A percentile compares a stretch with the other conserved stretches of the same genome.
Conservation (phyloP, 2,888 invertebrate species). For the Parelbella ahira region DNA sequence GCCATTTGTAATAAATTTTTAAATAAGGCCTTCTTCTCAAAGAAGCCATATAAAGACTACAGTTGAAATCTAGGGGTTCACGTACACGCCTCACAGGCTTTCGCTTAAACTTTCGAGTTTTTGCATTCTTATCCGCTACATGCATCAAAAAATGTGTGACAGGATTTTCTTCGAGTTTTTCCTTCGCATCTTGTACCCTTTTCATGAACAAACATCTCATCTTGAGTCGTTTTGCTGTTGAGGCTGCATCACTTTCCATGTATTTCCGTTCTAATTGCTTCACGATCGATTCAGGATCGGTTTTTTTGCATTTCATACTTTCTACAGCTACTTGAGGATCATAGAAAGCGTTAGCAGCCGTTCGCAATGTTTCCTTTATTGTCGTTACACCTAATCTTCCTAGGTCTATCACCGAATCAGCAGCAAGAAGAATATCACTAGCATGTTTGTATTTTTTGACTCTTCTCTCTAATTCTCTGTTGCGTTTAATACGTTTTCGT, state of each 20-base stretch:
- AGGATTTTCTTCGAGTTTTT: slow-evolving; percentile 32
- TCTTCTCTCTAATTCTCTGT: slow-evolving; percentile 29
- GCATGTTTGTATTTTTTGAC: slow-evolving; percentile 28
- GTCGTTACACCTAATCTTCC: slow-evolving; percentile 30
- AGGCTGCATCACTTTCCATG: slow-evolving; percentile 29
- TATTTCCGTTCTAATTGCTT: slow-evolving; percentile 27
- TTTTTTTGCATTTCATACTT: slow-evolving; percentile 28
- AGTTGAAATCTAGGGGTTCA: slow-evolving; percentile 33
- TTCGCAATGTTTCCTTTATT: slow-evolving; percentile 26
- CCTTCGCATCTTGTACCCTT: slow-evolving; percentile 24
- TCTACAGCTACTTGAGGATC: slow-evolving; percentile 34
- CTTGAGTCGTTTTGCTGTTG: slow-evolving; percentile 35
- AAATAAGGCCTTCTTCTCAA: slow-evolving; percentile 44
- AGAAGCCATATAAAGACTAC: slow-evolving; percentile 45
- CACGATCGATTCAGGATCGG: slow-evolving; percentile 29
- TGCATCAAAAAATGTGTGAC: slow-evolving; percentile 35
- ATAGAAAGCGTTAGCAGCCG: slow-evolving; percentile 29
- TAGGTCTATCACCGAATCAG: slow-evolving; percentile 37
- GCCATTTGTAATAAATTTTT: slow-evolving; percentile 41
- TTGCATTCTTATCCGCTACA: slow-evolving; percentile 34
- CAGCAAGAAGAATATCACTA: slow-evolving; percentile 29
- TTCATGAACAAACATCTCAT: slow-evolving; percentile 31
- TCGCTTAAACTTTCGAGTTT: slow-evolving; percentile 28
- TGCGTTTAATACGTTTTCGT: slow-evolving; percentile 26
- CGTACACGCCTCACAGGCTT: slow-evolving; percentile 25